Base-by-base conservation (phyloP, 2,113 vertebrate species). In the Hippocampus mohnikei region DNA sequence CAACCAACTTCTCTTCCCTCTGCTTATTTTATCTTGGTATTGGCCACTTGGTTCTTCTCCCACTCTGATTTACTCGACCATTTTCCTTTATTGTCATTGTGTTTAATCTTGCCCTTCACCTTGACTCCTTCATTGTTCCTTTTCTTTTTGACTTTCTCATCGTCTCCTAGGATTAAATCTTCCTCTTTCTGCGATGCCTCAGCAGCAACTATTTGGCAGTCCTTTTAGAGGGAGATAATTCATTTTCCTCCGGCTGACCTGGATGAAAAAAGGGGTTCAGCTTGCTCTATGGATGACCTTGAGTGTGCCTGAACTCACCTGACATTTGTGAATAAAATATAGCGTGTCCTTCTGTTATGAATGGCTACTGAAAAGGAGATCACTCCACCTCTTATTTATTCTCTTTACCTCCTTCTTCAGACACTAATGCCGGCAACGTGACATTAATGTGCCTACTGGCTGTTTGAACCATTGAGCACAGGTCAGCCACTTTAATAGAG, bases 301-400 rank as follows among this genome's bases (percentile, higher is more conserved):
- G 71, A 84, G 67, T 82, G 71, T 72, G 74, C 74, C 79, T 83
- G 82, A 84, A 80, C 82, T 78, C 81, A 85, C 78, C 88, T 90
- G 89, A 92, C 90, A 92, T 85, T 76, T 77, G 82, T 91, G 90
- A 90, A 92, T 89, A 89, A 90, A 91, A 91, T 86, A 88, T 90
- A 76, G 78, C 52, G 10, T 41, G 60, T 80, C 81, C 81, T 83
- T 78, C 83, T 85, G 82, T 82, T 81, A 74, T 79, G 81, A 80
- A 89, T 53, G 69, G 75, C 83, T 79, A 84, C 82, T 90, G 83
- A 89, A 90, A 88, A 81, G 74, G 82, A 89, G 83, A 85, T 90
- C 85, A 85, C 83, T 84, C 77, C 76, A 77, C 77, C 82, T 80
- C 78, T 87, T 89, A 85, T 88, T 88, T 88, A 85, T 85, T 88